Conservation (phyloP, 2,113 vertebrate genomes). For the Pterocles orientalis region DNA sequence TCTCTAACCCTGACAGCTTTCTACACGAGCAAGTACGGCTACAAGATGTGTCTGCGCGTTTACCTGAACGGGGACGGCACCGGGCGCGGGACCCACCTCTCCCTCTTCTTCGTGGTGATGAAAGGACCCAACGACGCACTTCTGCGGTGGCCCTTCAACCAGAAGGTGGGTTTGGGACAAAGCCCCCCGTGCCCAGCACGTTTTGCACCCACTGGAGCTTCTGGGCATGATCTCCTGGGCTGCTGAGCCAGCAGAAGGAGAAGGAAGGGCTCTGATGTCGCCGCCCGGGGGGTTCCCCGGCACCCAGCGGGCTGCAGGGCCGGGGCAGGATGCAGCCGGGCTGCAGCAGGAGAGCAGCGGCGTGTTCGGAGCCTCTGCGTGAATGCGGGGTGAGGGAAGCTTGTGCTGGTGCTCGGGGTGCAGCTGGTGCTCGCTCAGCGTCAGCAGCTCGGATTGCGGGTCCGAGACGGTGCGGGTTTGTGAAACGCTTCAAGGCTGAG, state of each 20-base stretch:
- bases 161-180: constrained; percentile 82
- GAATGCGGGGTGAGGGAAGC: fast-evolving
- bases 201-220: neutral
- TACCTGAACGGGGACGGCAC: constrained; percentile 94
- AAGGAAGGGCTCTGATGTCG: neutral
- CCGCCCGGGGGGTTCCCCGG: neutral
- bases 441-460: neutral
- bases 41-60: constrained; percentile 93
- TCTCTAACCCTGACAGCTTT: constrained; percentile 75
- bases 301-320: neutral
- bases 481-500: fast-evolving
- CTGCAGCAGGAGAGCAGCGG: neutral
- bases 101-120: constrained; percentile 96
- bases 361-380: neutral
- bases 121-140: constrained; percentile 86
- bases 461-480: neutral
- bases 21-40: constrained; percentile 93
- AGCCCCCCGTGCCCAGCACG: neutral
- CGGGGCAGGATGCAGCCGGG: fast-evolving
- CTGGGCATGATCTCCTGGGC: fast-evolving
- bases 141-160: constrained; percentile 94
- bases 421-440: fast-evolving
- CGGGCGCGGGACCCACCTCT: constrained; percentile 88
- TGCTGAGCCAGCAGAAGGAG: neutral
- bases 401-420: fast-evolving